Evolutionary conservation across 2,888 invertebrate genomes (phyloP).

Genomic region (Cephalotes varians): DNA sequence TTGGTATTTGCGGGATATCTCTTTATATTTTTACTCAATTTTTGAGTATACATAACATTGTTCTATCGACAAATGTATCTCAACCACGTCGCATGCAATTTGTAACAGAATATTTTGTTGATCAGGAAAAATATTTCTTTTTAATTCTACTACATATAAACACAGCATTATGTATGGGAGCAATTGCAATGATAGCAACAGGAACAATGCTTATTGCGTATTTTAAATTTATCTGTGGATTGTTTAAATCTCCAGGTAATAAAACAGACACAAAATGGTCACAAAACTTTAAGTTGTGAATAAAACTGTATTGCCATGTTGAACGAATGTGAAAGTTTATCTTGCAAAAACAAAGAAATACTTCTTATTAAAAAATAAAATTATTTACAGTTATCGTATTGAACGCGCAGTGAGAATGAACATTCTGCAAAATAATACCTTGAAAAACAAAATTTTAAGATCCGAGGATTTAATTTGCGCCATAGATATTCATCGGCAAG

Average conservation of each 20-base stretch:
- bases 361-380: not conserved
- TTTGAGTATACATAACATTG: not conserved
- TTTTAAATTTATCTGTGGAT: not conserved
- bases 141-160: not conserved
- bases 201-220: not conserved
- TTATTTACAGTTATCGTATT: slow-evolving; percentile 26
- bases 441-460: not conserved
- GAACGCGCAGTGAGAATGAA: not conserved
- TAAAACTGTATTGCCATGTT: not conserved
- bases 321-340: not conserved
- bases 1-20: not conserved
- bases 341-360: not conserved
- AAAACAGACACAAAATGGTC: not conserved
- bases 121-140: not conserved
- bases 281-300: not conserved
- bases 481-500: slow-evolving; percentile 13
- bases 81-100: not conserved
- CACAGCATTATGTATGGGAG: not conserved
- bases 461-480: not conserved
- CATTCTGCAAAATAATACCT: not conserved
- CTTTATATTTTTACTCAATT: not conserved
- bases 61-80: not conserved
- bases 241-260: slow-evolving; percentile 7
- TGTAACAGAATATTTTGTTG: slow-evolving; percentile 2
- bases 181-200: not conserved